Evolutionary conservation across 2,113 vertebrate species (phyloP).

Genomic region (Sylvicapra grimmia): DNA sequence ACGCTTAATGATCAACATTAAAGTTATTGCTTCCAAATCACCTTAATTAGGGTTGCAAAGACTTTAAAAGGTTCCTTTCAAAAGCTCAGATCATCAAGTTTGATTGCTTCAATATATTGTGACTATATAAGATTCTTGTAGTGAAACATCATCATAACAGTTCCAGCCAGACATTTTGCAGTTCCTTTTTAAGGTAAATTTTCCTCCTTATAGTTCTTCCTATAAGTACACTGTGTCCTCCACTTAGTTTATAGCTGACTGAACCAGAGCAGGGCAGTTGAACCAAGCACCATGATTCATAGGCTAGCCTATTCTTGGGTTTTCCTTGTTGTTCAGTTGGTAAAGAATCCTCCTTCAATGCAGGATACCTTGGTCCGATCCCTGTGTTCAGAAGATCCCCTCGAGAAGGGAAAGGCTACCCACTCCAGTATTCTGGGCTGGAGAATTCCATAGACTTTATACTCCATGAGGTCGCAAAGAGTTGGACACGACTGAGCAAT

Average conservation of each 20-base stretch:
- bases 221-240: background rate
- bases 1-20: constrained; percentile 52
- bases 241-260: background rate
- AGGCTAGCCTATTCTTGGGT: background rate
- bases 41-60: constrained; percentile 47
- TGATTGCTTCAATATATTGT: constrained; percentile 1
- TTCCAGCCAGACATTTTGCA: background rate
- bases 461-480: background rate
- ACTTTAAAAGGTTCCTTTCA: constrained; percentile 45
- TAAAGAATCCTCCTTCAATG: background rate
- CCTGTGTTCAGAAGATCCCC: background rate
- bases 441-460: background rate
- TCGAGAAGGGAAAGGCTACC: background rate
- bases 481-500: accelerated
- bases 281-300: background rate
- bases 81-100: constrained; percentile 37
- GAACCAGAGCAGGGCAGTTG: background rate
- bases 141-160: background rate
- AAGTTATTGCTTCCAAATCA: constrained; percentile 57
- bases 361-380: background rate
- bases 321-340: background rate
- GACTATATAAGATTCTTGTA: constrained; percentile 14
- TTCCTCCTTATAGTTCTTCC: background rate
- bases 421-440: background rate
- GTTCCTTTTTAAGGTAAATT: background rate